phyloP scores from a whole-genome alignment of 2,888 invertebrate genomes.

The Pseudoips prasinana region DNA sequence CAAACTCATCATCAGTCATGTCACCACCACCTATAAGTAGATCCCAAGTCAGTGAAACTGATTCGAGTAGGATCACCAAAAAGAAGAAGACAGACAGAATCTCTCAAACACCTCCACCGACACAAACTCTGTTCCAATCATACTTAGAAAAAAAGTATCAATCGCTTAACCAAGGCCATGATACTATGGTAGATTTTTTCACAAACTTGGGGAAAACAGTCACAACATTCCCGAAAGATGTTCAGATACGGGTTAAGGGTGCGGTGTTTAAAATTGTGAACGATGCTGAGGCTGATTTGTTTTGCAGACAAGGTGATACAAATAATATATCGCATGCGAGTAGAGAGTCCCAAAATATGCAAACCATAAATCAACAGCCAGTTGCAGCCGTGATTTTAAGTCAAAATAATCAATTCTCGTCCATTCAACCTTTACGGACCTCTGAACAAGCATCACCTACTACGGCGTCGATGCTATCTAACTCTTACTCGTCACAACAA shows the following conservation, averaged over 20 bases:
- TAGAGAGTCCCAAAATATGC: conserved; percentile 10
- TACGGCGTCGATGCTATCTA: conserved; percentile 10
- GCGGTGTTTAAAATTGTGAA: conserved; percentile 17
- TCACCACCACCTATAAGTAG: conserved; percentile 5
- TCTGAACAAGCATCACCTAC: conserved; percentile 11
- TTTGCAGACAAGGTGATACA: conserved; percentile 11
- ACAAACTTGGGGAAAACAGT: conserved; percentile 17
- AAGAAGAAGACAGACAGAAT: conserved; percentile 12
- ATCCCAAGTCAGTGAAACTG: conserved; percentile 10
- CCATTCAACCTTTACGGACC: conserved; percentile 7
- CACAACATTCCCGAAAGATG: conserved; percentile 12
- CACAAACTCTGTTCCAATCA: conserved; percentile 12
- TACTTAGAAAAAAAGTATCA: conserved; percentile 15
- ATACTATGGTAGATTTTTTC: conserved; percentile 15
- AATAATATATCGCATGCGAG: conserved; percentile 11
- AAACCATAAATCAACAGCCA: conserved; percentile 11
- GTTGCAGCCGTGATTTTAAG: conserved; percentile 11
- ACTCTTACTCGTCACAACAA: conserved; percentile 12
- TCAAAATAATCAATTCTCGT: conserved; percentile 10
- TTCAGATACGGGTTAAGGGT: conserved; percentile 17
- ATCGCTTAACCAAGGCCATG: conserved; percentile 10
- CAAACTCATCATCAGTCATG: conserved; percentile 4
- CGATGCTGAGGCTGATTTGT: conserved; percentile 12
- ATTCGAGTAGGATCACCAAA: conserved; percentile 8
- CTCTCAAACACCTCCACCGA: conserved; percentile 8